These are phyloP conservation scores for Caradrina kadenii DNA, from an alignment of 2,888 invertebrate genomes.

Conservation along the genomic window DNA sequence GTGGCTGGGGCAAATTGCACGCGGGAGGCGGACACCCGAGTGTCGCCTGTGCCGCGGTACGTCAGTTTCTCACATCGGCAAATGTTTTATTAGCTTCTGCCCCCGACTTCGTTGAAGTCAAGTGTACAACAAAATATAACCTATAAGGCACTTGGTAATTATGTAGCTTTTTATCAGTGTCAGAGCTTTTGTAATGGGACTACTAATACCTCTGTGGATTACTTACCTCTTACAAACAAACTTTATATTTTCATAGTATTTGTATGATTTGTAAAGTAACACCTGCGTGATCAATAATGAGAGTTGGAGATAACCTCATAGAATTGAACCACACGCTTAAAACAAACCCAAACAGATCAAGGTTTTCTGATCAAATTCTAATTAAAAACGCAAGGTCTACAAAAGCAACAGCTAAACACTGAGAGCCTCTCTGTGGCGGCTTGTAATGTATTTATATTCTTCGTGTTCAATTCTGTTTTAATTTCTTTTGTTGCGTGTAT, in stretches of 20 bases:
- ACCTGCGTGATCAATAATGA: too few relatives aligned
- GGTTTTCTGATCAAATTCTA: not conserved
- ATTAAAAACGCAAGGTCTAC: not conserved
- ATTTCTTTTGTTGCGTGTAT: slow-evolving; percentile 39
- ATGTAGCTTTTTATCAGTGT: not conserved
- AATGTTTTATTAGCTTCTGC: too few relatives aligned
- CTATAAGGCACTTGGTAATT: too few relatives aligned
- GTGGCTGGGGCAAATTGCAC: not conserved
- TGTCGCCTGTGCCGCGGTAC: not conserved
- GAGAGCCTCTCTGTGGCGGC: not conserved
- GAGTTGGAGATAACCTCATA: too few relatives aligned
- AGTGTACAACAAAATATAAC: too few relatives aligned
- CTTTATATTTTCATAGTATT: too few relatives aligned
- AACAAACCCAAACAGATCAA: not conserved
- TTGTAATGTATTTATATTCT: slow-evolving; percentile 20
- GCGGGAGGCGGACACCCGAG: not conserved
- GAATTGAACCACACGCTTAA: too few relatives aligned
- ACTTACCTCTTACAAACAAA: too few relatives aligned
- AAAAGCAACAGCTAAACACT: not conserved
- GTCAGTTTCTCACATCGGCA: not conserved
- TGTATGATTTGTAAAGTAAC: too few relatives aligned
- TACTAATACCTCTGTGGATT: too few relatives aligned
- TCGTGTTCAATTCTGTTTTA: slow-evolving; percentile 22
- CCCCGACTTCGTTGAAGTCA: too few relatives aligned
- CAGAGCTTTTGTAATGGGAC: not conserved